Conservation (phyloP, 2,888 invertebrate species). For the Entomobrya proxima region DNA sequence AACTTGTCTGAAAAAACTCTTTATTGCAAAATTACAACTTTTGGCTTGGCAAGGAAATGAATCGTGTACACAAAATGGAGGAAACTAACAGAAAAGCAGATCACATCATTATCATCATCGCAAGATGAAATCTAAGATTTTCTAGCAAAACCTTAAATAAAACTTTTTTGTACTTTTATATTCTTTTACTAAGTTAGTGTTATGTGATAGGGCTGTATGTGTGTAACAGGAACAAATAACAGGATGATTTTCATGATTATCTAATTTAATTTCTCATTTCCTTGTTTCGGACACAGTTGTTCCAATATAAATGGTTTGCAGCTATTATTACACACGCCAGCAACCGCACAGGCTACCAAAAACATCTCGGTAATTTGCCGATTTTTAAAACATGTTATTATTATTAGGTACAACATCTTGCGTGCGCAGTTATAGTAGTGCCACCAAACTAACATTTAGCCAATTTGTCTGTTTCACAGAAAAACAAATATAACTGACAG, state of each 20-base stretch:
- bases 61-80: neutral
- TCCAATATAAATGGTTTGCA: constrained; percentile 15
- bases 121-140: neutral
- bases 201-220: neutral
- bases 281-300: constrained; percentile 34
- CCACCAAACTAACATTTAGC: too few relatives aligned
- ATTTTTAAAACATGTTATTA: neutral
- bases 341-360: neutral
- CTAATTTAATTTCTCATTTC: constrained; percentile 46
- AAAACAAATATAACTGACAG: too few relatives aligned
- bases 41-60: constrained; percentile 28
- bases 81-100: neutral
- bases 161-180: too few relatives aligned
- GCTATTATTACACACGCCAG: neutral
- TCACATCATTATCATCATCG: too few relatives aligned
- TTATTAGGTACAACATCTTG: neutral
- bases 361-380: constrained; percentile 17
- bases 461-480: too few relatives aligned
- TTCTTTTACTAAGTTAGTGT: neutral
- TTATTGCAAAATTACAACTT: neutral
- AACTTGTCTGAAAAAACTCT: neutral
- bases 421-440: constrained; percentile 3
- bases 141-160: neutral
- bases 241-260: constrained; percentile 34
- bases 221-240: constrained; percentile 32